Evolutionary conservation across 2,797 vertebrate genomes (phyloP), one percentile per base, ranked within the genome.

Genomic region (Typhlichthys eigenmanni): DNA sequence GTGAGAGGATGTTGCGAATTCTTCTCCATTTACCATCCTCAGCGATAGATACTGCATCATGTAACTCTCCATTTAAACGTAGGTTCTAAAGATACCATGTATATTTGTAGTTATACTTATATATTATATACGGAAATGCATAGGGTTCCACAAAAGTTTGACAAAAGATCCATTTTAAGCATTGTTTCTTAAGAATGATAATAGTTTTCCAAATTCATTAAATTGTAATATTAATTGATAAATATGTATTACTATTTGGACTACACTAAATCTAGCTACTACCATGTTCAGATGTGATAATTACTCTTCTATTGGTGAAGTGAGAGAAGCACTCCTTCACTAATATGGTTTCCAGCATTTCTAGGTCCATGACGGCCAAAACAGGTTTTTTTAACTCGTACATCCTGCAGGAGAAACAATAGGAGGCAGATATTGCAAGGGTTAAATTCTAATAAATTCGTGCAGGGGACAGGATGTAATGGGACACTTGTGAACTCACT

Each of bases 281-380:
- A 34, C 34, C 7, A 34, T 34, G 34, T 34, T 34, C 34, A 34
- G 34, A 7, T 34, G 34, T 34, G 34, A 5, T 5, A 49, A n/a
- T 69, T 71, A 91, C 91, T 80, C 79, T 62, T n/a, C 62, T 68
- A 67, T 92, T 92, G 57, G 85, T 87, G 16, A 93, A 93, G 75
- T 79, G 2, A 3, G 50, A 72, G 54, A 90, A 89, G 63, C 85
- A 91, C 24, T 93, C 91, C 69, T 92, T 93, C 60, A 93, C 85
- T 62, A 93, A 66, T 72, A 93, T 77, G 55, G 29, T 78, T 86
- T 86, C 91, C 58, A 93, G 58, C 74, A 93, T 72, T 49, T 68
- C 1, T 0, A 90, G 87, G 32, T 93, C 91, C 81, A 79, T 64
- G 77, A 91, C 48, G 16, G 16, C 83, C 73, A 93, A 43, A 2